Base-by-base conservation (phyloP, 1,140 invertebrate species). In the Drosophila azteca region DNA sequence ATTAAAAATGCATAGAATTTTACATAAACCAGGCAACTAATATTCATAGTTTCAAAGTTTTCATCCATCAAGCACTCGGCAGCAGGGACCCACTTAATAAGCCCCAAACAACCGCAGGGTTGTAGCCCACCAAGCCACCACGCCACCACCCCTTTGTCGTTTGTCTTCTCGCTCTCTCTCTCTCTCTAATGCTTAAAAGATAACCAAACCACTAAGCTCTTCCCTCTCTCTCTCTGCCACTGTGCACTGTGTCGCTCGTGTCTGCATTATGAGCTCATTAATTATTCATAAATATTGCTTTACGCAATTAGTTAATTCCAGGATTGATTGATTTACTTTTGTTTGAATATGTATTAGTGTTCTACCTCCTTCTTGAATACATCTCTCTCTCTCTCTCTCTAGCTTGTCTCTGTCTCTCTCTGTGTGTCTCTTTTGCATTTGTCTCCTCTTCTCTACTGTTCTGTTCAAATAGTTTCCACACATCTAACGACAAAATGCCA, bases 261-360 rank as follows among this genome's bases (percentile, higher is more conserved):
- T 58, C 44, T 52, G 59, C 77, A 77, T 79, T 77, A 79, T 72
- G 68, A 79, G 80, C 80, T 84, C 78, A 84, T 84, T 84, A 84
- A 84, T 84, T 84, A 84, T 84, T 84, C 80, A 84, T 84, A 84
- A 82, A 84, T 81, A 80, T 78, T 81, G 78, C 78, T 81, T 78
- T 78, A 81, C 75, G 80, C 75, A 84, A 84, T 84, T 84, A 84
- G 80, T 78, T 84, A 84, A 78, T 81, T 78, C 75, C 70, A 75
- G 73, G 77, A 79, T 79, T 79, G 77, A 79, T 79, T 79, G 77
- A 79, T 79, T 79, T 77, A 79, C 77, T 79, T 79, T 79, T 77
- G 73, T 79, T 58, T 76, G 77, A 62, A 66, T 72, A 52, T 79
- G 68, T 50, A 39, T 39, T 39, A 39, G 11, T 11, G 11, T 11